phyloP scores from a whole-genome alignment of 2,888 invertebrate species.

The Aethes cnicana region DNA sequence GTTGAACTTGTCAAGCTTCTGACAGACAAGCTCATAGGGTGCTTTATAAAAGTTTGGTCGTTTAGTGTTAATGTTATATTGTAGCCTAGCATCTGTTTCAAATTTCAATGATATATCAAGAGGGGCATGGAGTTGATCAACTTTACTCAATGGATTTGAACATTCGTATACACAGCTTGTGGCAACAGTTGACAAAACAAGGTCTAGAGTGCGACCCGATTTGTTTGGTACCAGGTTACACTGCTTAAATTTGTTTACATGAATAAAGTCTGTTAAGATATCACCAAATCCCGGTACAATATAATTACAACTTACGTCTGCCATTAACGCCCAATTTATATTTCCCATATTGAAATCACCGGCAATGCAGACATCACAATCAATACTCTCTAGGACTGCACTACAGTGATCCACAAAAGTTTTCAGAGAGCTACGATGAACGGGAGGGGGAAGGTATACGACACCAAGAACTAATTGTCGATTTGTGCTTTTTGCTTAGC shows the following conservation, averaged over 20 bases:
- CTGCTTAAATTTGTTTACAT: not conserved
- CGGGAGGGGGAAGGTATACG: not conserved
- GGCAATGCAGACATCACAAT: not conserved
- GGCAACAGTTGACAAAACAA: not conserved
- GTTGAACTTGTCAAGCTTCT: too few relatives aligned
- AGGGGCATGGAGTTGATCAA: not conserved
- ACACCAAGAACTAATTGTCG: not conserved
- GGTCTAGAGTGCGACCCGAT: not conserved
- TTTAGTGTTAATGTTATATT: too few relatives aligned
- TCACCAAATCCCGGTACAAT: not conserved
- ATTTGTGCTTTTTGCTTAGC: not conserved
- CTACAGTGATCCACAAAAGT: not conserved
- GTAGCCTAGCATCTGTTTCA: not conserved
- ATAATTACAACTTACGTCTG: not conserved
- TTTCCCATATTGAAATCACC: conserved; percentile 10
- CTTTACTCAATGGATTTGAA: not conserved
- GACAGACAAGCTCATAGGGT: too few relatives aligned
- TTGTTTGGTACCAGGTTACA: conserved; percentile 1
- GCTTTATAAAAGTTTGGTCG: too few relatives aligned
- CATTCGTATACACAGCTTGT: not conserved
- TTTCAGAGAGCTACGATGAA: not conserved
- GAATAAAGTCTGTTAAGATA: conserved; percentile 11
- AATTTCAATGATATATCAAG: not conserved
- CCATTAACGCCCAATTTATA: not conserved
- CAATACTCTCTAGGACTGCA: not conserved